Evolutionary conservation across 2,888 invertebrate genomes (phyloP).

Genomic region (Andrena bicolor): DNA sequence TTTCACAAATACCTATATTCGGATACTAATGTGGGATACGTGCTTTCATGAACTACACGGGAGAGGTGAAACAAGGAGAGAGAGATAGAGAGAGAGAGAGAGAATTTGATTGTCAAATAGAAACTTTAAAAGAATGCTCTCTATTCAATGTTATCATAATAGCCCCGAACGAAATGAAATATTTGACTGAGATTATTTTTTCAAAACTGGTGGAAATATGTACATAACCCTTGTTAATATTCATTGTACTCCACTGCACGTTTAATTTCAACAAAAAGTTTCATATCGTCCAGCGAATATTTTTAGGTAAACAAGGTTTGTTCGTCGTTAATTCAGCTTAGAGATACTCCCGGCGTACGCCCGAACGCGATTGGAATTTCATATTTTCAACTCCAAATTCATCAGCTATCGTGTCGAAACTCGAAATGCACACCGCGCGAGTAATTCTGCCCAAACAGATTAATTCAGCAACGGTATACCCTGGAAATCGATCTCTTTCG

Average conservation of each 20-base stretch:
- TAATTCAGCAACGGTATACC: constrained; percentile 8
- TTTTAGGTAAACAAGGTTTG: background rate
- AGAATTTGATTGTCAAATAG: background rate
- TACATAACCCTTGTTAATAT: background rate
- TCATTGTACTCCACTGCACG: background rate
- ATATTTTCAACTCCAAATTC: background rate
- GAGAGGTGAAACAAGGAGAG: background rate
- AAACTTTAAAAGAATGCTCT: background rate
- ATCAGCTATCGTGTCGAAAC: background rate
- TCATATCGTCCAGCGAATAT: background rate
- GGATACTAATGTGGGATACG: background rate
- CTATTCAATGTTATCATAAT: background rate
- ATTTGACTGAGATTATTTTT: background rate
- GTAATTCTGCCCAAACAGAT: background rate
- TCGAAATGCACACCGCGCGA: background rate
- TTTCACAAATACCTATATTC: background rate
- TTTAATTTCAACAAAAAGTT: background rate
- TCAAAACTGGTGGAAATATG: background rate
- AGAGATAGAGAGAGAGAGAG: background rate
- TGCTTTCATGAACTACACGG: background rate
- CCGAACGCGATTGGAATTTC: background rate
- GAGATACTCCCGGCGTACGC: background rate
- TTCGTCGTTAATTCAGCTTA: background rate
- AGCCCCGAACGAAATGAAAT: too few species aligned
- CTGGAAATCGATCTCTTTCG: constrained; percentile 38